Conservation (phyloP, 2,113 vertebrate species). For the Cinclus mexicanus region DNA sequence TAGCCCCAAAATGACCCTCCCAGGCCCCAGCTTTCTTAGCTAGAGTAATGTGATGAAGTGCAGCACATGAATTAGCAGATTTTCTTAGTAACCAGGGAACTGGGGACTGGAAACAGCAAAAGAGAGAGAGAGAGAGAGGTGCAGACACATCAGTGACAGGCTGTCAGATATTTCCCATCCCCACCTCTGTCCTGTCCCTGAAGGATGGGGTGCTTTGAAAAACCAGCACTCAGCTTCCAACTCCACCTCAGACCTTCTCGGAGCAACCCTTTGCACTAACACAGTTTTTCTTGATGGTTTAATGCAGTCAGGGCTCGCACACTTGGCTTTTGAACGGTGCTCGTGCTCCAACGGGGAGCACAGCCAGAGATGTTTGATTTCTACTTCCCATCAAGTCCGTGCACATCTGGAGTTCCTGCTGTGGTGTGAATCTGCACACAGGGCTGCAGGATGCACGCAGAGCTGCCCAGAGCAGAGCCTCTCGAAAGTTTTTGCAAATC, state of each 20-base stretch:
- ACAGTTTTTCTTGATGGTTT: neutral
- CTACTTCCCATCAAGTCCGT: neutral
- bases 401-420: neutral
- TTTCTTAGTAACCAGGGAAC: neutral
- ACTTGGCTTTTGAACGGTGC: neutral
- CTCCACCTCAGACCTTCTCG: neutral
- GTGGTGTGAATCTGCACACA: accelerated
- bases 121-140: neutral
- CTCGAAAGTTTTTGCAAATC: neutral
- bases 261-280: neutral
- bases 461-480: neutral
- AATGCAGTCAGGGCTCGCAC: neutral
- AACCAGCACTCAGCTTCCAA: neutral
- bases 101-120: neutral
- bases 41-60: neutral
- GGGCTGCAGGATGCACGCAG: neutral
- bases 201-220: neutral
- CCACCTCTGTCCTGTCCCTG: neutral
- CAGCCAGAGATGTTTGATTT: neutral
- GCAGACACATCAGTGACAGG: neutral
- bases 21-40: neutral
- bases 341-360: neutral
- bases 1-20: neutral
- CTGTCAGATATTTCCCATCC: neutral
- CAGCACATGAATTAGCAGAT: neutral